These are phyloP conservation scores for Cyprinodon diabolis DNA, from an alignment of 2,797 vertebrate genomes.

Conservation along the genomic window DNA sequence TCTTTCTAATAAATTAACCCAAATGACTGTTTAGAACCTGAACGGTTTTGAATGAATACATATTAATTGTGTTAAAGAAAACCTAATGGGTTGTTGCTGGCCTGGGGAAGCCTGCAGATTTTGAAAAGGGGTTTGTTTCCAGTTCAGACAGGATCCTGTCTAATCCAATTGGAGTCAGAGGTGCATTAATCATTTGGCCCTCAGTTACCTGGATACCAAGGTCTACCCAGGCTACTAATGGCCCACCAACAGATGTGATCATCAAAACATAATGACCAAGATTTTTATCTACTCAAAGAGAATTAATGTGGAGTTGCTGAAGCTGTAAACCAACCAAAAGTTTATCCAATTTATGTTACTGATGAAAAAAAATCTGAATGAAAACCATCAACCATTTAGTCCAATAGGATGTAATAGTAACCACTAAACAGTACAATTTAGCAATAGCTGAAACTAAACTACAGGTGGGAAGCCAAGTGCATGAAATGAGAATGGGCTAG, in stretches of 20 bases:
- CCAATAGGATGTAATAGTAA: not conserved
- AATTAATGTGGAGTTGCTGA: conserved; percentile 1
- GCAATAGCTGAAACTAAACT: not conserved
- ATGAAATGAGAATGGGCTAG: conserved; percentile 5
- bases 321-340: not conserved
- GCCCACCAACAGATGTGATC: conserved; percentile 54
- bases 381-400: not conserved
- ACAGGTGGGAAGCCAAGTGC: conserved; percentile 18
- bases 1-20: not conserved
- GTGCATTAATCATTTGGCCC: conserved; percentile 64
- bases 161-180: conserved; percentile 76
- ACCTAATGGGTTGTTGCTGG: not conserved
- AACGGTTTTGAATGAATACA: not conserved
- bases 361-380: not conserved
- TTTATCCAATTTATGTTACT: not conserved
- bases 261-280: conserved; percentile 44
- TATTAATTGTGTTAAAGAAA: not conserved
- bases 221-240: conserved; percentile 45
- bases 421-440: not conserved
- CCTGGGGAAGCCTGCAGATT: conserved; percentile 37
- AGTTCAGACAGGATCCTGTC: conserved; percentile 75
- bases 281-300: conserved; percentile 30
- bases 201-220: conserved; percentile 64
- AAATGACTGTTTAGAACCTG: not conserved
- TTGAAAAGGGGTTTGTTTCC: conserved; percentile 70